phyloP scores from a whole-genome alignment of 2,888 invertebrate genomes.

The Invenusta paracnida region DNA sequence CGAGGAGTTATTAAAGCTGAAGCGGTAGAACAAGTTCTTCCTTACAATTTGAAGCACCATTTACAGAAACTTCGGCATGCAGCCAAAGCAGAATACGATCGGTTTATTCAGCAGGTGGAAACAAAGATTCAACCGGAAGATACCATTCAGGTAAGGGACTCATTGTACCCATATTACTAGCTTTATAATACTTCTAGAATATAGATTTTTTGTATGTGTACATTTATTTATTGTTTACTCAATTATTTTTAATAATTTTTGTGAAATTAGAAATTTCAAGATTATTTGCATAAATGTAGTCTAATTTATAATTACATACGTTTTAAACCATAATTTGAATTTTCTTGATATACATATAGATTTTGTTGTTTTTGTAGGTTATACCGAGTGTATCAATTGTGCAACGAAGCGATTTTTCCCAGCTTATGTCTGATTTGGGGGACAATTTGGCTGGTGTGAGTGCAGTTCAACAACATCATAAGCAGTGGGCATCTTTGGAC shows the following conservation, averaged over 20 bases:
- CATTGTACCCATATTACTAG: too few relatives aligned
- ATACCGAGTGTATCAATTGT: slow-evolving; percentile 3
- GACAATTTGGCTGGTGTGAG: neutral
- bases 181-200: too few relatives aligned
- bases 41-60: slow-evolving; percentile 40
- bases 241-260: too few relatives aligned
- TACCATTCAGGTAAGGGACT: neutral
- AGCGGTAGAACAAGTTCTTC: slow-evolving; percentile 37
- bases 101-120: slow-evolving; percentile 24
- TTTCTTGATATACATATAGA: too few relatives aligned
- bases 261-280: too few relatives aligned
- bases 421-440: slow-evolving; percentile 16
- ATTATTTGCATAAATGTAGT: too few relatives aligned
- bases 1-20: slow-evolving; percentile 37
- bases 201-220: too few relatives aligned
- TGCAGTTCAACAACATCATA: slow-evolving; percentile 5
- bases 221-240: too few relatives aligned
- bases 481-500: neutral
- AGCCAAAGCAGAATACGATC: slow-evolving; percentile 40
- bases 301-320: too few relatives aligned
- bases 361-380: neutral
- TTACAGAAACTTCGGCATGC: slow-evolving; percentile 41
- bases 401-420: neutral
- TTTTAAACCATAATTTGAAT: too few relatives aligned
- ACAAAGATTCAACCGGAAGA: neutral